These are phyloP conservation scores for Ochotona curzoniae DNA, from an alignment of 2,113 vertebrate species.

Conservation along the genomic window DNA sequence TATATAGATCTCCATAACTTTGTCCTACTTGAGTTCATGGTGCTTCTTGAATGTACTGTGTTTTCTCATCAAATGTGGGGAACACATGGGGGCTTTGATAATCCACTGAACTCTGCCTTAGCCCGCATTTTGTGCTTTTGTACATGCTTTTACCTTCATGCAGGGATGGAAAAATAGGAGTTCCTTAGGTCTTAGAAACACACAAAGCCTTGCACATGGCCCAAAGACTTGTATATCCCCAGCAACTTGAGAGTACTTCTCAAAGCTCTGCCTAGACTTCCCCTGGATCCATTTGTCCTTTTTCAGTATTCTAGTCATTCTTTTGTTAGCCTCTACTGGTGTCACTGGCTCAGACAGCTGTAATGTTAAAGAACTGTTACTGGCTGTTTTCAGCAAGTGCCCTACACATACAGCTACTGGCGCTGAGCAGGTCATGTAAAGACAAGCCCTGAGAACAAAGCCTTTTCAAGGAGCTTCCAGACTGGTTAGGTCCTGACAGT, in stretches of 20 bases:
- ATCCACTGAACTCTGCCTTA: background rate
- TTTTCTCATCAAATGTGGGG: background rate
- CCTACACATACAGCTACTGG: background rate
- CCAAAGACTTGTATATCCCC: background rate
- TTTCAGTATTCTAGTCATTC: background rate
- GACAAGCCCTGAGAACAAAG: background rate
- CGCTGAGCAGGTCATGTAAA: constrained; percentile 17
- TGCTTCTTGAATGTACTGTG: background rate
- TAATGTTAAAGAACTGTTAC: background rate
- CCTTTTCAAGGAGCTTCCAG: background rate
- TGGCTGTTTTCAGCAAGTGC: background rate
- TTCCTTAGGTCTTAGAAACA: background rate
- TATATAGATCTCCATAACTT: background rate
- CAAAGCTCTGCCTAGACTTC: background rate
- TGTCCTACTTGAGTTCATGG: background rate
- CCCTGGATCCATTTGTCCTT: background rate
- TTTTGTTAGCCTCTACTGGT: background rate
- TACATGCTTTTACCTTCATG: background rate
- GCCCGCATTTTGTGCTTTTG: background rate
- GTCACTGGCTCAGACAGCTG: background rate
- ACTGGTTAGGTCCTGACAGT: too few species aligned
- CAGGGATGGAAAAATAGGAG: background rate
- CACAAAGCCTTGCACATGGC: background rate
- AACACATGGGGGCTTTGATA: background rate
- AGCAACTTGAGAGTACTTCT: background rate